Evolutionary conservation across 2,113 vertebrate species (phyloP).

Genomic region (Oncorhynchus kisutch): DNA sequence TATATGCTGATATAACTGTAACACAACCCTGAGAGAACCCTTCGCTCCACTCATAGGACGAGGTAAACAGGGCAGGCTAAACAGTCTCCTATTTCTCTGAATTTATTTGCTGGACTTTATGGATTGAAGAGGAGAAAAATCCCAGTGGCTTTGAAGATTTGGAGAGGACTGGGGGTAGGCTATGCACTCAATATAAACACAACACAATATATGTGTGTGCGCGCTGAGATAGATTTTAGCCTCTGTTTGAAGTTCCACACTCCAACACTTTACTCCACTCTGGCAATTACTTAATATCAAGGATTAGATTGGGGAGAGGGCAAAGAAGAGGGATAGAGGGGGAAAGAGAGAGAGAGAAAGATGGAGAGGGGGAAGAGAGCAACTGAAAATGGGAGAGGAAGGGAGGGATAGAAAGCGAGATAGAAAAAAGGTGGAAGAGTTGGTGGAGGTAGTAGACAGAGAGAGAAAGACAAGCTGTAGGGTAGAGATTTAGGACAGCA

Average conservation of each 20-base stretch:
- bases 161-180: conserved; percentile 56
- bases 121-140: conserved; percentile 59
- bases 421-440: neutral
- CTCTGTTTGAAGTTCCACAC: conserved; percentile 71
- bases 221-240: conserved; percentile 50
- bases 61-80: conserved; percentile 47
- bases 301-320: conserved; percentile 70
- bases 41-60: conserved; percentile 41
- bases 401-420: neutral
- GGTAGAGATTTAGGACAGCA: conserved; percentile 44
- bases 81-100: conserved; percentile 47
- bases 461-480: neutral
- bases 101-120: conserved; percentile 69
- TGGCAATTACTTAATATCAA: conserved; percentile 76
- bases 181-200: conserved; percentile 66
- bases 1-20: too few relatives aligned
- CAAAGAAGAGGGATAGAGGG: conserved; percentile 47
- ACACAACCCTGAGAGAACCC: neutral
- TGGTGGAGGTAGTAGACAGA: too few relatives aligned
- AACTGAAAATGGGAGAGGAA: conserved; percentile 20
- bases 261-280: conserved; percentile 56
- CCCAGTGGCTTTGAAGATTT: conserved; percentile 75
- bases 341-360: conserved; percentile 37
- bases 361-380: conserved; percentile 33
- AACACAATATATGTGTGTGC: conserved; percentile 34